These are phyloP conservation scores for Telmatochromis sp. DNA, from an alignment of 2,113 vertebrate species.

Conservation along the genomic window DNA sequence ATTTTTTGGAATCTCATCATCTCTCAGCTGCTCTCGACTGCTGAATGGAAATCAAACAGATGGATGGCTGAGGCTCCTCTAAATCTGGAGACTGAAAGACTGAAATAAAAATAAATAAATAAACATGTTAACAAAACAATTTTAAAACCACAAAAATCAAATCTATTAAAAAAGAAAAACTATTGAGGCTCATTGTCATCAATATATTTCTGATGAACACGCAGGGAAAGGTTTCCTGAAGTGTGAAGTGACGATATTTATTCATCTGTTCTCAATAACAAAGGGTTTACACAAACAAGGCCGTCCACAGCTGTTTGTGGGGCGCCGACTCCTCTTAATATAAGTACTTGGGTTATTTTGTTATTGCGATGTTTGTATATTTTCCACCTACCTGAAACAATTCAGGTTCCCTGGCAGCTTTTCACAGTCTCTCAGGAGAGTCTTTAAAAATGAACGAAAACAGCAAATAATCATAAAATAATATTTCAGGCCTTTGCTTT, in stretches of 20 bases:
- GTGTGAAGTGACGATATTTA: not conserved
- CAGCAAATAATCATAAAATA: not conserved
- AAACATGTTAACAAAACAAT: not conserved
- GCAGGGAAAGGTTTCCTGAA: not conserved
- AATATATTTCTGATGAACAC: not conserved
- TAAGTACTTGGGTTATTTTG: fast-evolving
- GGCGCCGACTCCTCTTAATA: not conserved
- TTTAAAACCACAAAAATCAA: not conserved
- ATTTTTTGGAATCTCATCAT: fast-evolving
- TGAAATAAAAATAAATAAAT: not conserved
- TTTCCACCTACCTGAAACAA: not conserved
- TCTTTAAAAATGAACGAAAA: fast-evolving
- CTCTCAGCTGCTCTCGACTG: fast-evolving
- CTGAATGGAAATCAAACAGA: not conserved
- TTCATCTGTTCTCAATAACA: not conserved
- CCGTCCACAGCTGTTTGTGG: not conserved
- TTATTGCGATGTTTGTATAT: not conserved
- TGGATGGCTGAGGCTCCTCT: not conserved
- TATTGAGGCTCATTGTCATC: not conserved
- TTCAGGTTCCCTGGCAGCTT: not conserved
- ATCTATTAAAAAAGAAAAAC: not conserved
- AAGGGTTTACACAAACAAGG: not conserved
- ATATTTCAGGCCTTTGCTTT: not conserved
- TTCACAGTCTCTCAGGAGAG: not conserved
- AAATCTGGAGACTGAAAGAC: not conserved